phyloP scores from a whole-genome alignment of 2,113 vertebrate species.

The Naja naja region DNA sequence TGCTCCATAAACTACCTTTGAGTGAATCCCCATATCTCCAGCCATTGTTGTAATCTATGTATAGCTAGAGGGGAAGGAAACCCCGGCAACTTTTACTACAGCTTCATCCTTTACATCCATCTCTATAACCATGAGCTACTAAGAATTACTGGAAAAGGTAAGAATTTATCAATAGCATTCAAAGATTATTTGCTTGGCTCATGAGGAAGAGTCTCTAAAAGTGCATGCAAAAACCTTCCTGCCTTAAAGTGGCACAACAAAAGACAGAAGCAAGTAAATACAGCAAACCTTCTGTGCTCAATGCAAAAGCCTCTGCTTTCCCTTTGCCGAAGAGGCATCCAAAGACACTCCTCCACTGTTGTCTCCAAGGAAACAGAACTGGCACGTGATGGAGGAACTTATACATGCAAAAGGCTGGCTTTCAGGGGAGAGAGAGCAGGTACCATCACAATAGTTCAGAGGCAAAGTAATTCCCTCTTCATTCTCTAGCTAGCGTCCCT shows the following conservation, averaged over 20 bases:
- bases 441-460: neutral
- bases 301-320: constrained; percentile 56
- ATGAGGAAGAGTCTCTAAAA: neutral
- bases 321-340: constrained; percentile 71
- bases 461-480: neutral
- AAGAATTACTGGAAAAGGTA: neutral
- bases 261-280: constrained; percentile 47
- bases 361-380: constrained; percentile 83
- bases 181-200: constrained; percentile 1
- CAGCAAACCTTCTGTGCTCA: constrained; percentile 63
- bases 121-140: neutral
- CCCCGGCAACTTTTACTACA: neutral
- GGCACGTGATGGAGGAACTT: constrained; percentile 71
- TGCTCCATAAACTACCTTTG: neutral
- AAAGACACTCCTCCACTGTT: constrained; percentile 64
- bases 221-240: neutral
- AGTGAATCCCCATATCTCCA: neutral
- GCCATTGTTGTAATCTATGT: neutral
- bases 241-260: neutral
- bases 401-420: neutral
- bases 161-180: neutral
- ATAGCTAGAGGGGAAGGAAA: neutral
- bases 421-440: neutral
- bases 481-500: neutral
- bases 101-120: neutral